Evolutionary conservation across 2,888 invertebrate genomes (phyloP).

Genomic region (Tetranychus truncatus): DNA sequence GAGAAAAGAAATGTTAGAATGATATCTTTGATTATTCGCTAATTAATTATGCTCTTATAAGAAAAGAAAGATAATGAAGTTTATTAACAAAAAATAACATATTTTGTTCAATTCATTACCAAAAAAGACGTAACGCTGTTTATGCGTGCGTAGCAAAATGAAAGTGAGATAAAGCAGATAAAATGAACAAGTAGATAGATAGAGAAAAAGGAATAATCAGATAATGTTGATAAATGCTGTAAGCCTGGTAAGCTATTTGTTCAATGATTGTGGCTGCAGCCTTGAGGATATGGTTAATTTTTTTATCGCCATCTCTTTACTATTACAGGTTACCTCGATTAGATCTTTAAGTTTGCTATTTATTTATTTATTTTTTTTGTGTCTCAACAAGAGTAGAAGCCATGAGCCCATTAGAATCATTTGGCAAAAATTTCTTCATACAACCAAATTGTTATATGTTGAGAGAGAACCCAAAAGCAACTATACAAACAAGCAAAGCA

Average conservation of each 20-base stretch:
- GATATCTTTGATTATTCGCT: background rate
- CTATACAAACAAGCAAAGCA: background rate
- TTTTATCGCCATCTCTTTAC: background rate
- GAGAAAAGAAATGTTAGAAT: background rate
- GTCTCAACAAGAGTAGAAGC: background rate
- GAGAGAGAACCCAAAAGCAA: background rate
- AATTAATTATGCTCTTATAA: background rate
- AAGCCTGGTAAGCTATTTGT: background rate
- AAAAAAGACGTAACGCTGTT: too few relatives aligned
- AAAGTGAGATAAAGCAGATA: background rate
- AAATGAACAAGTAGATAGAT: background rate
- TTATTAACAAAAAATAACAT: too few relatives aligned
- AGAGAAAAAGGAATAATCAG: background rate
- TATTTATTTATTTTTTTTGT: background rate
- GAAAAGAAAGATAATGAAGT: too few relatives aligned
- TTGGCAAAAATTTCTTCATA: background rate
- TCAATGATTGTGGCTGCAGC: background rate
- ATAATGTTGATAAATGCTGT: background rate
- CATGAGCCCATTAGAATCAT: background rate
- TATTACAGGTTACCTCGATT: background rate
- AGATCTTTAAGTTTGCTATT: background rate
- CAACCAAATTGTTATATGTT: background rate
- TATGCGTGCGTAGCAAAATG: too few relatives aligned
- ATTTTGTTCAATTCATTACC: too few relatives aligned
- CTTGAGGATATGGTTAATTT: background rate